Percentiles rank a stretch among this genome's conserved stretches.
phyloP scores from a whole-genome alignment of 1,140 invertebrate species.

The Leptonema lineaticorne region DNA sequence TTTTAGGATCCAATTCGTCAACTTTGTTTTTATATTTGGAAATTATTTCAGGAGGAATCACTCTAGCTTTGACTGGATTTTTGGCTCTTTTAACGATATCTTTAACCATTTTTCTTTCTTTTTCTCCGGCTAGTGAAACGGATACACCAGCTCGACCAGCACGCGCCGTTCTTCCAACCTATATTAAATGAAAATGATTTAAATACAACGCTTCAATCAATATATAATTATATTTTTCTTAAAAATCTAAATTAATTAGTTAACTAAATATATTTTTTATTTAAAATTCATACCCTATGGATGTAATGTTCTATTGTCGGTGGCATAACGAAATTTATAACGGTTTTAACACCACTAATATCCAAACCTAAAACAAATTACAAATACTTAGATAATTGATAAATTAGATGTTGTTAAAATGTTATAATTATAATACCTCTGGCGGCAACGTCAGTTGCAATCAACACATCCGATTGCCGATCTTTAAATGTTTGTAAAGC shows the following conservation, averaged over 20 bases:
- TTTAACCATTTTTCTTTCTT: constrained; percentile 87
- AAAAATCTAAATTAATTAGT: not conserved
- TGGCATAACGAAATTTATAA: constrained; percentile 96
- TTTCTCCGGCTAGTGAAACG: constrained; percentile 91
- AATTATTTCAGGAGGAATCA: constrained; percentile 86
- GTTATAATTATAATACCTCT: constrained; percentile 63
- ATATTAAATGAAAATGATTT: too few species aligned
- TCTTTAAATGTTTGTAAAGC: constrained; percentile 88
- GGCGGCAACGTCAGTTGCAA: constrained; percentile 96
- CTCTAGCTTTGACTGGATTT: constrained; percentile 82
- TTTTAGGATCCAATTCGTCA: constrained; percentile 70
- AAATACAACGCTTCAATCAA: not conserved
- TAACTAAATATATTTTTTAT: too few species aligned
- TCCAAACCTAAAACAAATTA: constrained; percentile 68
- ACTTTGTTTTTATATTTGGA: constrained; percentile 82
- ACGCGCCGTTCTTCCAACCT: constrained; percentile 91
- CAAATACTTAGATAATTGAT: constrained; percentile 6
- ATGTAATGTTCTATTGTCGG: constrained; percentile 94
- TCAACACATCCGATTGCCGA: constrained; percentile 84
- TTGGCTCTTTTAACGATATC: constrained; percentile 86
- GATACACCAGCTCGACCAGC: constrained; percentile 89
- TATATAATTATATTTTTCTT: not conserved
- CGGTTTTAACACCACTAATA: constrained; percentile 94
- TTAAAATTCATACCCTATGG: constrained; percentile 67
- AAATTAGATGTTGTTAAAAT: not conserved